A percentile compares a stretch with the other conserved stretches of the same genome.
phyloP scores from a whole-genome alignment of 2,113 vertebrate genomes.

The Oryzias woworae region DNA sequence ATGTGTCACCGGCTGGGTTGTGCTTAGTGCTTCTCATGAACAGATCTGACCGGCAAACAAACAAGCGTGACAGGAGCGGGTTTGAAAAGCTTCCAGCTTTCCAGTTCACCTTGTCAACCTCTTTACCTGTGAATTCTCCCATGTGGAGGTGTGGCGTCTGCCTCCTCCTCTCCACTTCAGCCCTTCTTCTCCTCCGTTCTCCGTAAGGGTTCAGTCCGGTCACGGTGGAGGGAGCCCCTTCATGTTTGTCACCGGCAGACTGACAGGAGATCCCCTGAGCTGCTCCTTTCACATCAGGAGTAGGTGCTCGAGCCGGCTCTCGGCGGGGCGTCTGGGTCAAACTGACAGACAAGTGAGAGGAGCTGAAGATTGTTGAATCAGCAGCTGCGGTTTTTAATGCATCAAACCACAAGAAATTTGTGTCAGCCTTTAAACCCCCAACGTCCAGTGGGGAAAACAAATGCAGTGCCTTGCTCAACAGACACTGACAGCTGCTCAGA shows the following conservation, averaged over 20 bases:
- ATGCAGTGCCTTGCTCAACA: no score
- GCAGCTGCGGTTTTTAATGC: no score
- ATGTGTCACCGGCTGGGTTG: no score
- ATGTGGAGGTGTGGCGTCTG: conserved; percentile 6
- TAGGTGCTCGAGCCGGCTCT: conserved; percentile 17
- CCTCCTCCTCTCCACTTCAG: not conserved
- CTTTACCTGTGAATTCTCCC: conserved; percentile 35
- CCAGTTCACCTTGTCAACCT: conserved; percentile 5
- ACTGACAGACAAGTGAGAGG: not conserved
- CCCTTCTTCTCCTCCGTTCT: not conserved
- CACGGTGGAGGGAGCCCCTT: conserved; percentile 28
- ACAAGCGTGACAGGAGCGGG: not conserved
- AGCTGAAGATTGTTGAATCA: no score
- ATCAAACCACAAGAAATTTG: no score
- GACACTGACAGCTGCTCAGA: no score
- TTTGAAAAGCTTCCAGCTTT: not conserved
- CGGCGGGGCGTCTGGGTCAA: conserved; percentile 7
- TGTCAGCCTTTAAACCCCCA: no score
- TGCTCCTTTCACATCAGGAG: conserved; percentile 15
- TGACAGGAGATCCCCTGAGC: conserved; percentile 44
- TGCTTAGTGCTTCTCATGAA: no score
- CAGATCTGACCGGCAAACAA: not conserved
- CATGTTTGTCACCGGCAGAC: conserved; percentile 53
- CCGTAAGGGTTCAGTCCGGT: conserved; percentile 19
- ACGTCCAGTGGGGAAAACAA: no score